Evolutionary conservation across 2,113 vertebrate genomes (phyloP).

Genomic region (Syngnathus typhle): DNA sequence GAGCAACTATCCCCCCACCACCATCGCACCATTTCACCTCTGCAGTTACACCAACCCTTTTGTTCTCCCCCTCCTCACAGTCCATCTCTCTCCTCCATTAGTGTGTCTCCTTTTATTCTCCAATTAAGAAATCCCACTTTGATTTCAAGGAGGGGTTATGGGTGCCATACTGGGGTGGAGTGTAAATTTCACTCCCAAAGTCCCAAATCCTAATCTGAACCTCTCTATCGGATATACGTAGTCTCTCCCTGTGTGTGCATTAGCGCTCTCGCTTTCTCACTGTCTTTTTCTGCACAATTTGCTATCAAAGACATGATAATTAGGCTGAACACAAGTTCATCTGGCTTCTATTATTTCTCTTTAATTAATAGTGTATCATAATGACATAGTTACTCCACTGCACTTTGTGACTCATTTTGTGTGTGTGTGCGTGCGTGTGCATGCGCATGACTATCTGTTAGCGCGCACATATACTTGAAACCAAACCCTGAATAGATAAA

Average conservation of each 20-base stretch:
- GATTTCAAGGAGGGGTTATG: constrained; percentile 59
- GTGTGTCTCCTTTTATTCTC: constrained; percentile 41
- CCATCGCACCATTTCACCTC: constrained; percentile 33
- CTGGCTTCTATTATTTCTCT: constrained; percentile 67
- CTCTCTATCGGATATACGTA: constrained; percentile 22
- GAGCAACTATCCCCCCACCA: constrained; percentile 43
- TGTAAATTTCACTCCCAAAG: constrained; percentile 42
- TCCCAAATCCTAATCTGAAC: constrained; percentile 49
- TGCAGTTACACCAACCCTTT: constrained; percentile 33
- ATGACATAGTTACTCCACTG: constrained; percentile 51
- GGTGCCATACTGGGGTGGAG: constrained; percentile 54
- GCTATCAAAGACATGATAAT: constrained; percentile 78
- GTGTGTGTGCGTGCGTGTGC: constrained; percentile 12
- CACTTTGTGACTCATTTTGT: constrained; percentile 29
- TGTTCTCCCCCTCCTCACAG: constrained; percentile 12
- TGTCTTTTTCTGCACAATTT: constrained; percentile 56
- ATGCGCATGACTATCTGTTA: constrained; percentile 36
- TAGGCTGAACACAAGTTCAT: constrained; percentile 71
- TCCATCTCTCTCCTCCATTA: constrained; percentile 39
- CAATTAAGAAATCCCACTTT: constrained; percentile 69
- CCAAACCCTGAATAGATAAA: constrained; percentile 62
- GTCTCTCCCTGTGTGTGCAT: constrained; percentile 3
- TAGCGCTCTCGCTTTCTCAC: constrained; percentile 11
- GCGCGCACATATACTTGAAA: constrained; percentile 60
- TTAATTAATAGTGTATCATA: constrained; percentile 73